Percentiles rank a stretch among this genome's conserved stretches.
Evolutionary conservation across 2,797 vertebrate genomes (phyloP).

Genomic region (Gastrophryne carolinensis): DNA sequence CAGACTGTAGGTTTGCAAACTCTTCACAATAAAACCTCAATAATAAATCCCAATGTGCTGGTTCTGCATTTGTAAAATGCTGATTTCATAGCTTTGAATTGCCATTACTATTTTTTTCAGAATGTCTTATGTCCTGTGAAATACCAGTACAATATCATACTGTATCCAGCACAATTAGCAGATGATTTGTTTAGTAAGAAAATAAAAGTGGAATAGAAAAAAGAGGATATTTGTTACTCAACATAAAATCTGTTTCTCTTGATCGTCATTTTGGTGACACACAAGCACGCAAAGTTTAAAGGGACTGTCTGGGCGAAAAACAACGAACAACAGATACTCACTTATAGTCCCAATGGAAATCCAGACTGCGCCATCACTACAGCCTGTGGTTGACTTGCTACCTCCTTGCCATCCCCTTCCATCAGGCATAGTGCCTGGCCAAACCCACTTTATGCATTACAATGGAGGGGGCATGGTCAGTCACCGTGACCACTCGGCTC

Average conservation of each 20-base stretch:
- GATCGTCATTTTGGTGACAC: too few species aligned
- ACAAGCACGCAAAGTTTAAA: background rate
- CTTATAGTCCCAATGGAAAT: too few species aligned
- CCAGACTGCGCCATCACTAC: too few species aligned
- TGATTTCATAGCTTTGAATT: background rate
- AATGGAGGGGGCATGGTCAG: too few species aligned
- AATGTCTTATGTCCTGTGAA: background rate
- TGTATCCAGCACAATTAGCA: background rate
- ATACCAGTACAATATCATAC: too few species aligned
- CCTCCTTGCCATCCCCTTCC: too few species aligned
- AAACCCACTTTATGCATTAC: too few species aligned
- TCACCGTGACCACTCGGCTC: too few species aligned
- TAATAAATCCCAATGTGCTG: background rate
- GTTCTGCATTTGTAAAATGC: constrained; percentile 3
- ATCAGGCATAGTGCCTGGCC: too few species aligned
- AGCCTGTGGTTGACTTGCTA: too few species aligned
- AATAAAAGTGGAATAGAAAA: background rate
- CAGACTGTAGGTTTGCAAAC: background rate
- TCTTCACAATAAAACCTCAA: background rate
- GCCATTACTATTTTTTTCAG: background rate
- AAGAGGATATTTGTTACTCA: background rate
- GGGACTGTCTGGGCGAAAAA: background rate
- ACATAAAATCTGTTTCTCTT: too few species aligned
- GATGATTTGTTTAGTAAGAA: background rate
- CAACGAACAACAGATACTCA: too few species aligned